Evolutionary conservation across 2,888 invertebrate genomes (phyloP).

Genomic region (Chloroclystis v-ata): DNA sequence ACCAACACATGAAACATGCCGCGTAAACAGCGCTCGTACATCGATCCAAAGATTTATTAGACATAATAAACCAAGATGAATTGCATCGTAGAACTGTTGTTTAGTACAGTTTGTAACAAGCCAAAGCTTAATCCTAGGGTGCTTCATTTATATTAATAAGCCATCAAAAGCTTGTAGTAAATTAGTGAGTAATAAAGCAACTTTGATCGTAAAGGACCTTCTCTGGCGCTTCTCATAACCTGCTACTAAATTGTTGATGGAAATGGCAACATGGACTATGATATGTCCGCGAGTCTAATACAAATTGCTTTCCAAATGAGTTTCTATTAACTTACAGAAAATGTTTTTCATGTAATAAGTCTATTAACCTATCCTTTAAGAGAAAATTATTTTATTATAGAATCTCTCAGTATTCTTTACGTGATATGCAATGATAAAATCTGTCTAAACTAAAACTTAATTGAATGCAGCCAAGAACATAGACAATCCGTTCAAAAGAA

Average conservation of each 20-base stretch:
- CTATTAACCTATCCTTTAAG: not conserved
- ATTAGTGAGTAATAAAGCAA: constrained; percentile 20
- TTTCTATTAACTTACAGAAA: not conserved
- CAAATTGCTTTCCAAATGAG: constrained; percentile 6
- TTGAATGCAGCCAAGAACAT: constrained; percentile 15
- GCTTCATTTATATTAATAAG: constrained; percentile 17
- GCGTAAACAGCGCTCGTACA: too few relatives aligned
- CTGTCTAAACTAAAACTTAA: not conserved
- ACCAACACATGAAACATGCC: not conserved
- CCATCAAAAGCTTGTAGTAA: constrained; percentile 18
- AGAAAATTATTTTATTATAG: not conserved
- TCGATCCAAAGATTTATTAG: too few relatives aligned
- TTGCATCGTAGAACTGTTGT: too few relatives aligned
- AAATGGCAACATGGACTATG: constrained; percentile 8
- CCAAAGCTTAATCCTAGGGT: constrained; percentile 4
- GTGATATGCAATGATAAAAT: not conserved
- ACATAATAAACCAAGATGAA: too few relatives aligned
- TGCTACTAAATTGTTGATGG: constrained; percentile 17
- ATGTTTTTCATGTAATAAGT: not conserved
- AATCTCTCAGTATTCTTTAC: not conserved
- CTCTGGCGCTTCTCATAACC: constrained; percentile 10
- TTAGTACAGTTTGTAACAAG: not conserved
- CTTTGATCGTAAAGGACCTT: constrained; percentile 22
- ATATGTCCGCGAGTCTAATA: constrained; percentile 6
- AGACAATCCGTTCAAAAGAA: constrained; percentile 33